Conservation (phyloP, 2,797 vertebrate genomes). For the Pseudopleuronectes americanus region DNA sequence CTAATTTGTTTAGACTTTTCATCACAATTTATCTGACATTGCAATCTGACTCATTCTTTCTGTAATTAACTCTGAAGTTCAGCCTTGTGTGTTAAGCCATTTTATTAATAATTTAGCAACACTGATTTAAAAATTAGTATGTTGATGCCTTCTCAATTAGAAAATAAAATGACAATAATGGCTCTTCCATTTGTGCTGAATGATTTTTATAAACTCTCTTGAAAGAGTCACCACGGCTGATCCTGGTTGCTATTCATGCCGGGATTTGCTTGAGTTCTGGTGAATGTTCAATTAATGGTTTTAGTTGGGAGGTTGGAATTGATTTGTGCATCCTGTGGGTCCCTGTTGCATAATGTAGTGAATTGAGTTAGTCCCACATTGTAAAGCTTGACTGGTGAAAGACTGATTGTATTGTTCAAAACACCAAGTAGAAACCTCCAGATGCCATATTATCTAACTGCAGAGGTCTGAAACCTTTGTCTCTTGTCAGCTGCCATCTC, state of each 20-base stretch:
- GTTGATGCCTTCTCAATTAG: not conserved
- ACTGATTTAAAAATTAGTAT: not conserved
- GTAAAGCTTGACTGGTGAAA: not conserved
- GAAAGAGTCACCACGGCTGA: not conserved
- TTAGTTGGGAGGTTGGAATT: too few relatives aligned
- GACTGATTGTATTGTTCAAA: not conserved
- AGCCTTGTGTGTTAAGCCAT: not conserved
- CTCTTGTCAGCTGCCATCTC: conserved; percentile 2
- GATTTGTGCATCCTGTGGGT: too few relatives aligned
- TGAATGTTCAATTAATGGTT: conserved; percentile 11
- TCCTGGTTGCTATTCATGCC: not conserved
- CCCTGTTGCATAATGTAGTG: too few relatives aligned
- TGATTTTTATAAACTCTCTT: conserved; percentile 6
- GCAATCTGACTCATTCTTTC: not conserved
- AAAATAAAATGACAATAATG: conserved; percentile 3
- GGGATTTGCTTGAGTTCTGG: not conserved
- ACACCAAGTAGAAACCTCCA: conserved; percentile 5
- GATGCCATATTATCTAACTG: not conserved
- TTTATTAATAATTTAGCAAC: conserved; percentile 6
- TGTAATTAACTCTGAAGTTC: conserved; percentile 3
- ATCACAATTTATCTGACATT: conserved; percentile 6
- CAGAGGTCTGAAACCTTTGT: conserved; percentile 1
- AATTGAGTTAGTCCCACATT: not conserved
- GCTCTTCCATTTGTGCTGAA: not conserved
- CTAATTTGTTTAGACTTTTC: not conserved